These are phyloP conservation scores for Desmodus rotundus DNA, from an alignment of 2,113 vertebrate genomes.

Conservation along the genomic window DNA sequence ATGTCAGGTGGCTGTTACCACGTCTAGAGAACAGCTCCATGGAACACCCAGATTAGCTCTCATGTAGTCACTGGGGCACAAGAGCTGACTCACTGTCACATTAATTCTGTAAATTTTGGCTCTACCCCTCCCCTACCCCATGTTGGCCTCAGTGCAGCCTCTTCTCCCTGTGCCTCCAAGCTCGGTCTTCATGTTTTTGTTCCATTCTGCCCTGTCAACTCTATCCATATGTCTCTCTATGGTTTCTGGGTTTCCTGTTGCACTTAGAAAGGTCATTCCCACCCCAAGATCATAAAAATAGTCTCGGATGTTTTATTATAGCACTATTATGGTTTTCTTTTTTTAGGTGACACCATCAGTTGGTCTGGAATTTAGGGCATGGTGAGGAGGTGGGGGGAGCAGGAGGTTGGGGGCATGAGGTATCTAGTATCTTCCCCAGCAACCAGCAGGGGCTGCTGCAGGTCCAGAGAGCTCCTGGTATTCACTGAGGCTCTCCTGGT, in stretches of 20 bases:
- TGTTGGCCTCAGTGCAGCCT: no score
- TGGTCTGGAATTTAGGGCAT: neutral
- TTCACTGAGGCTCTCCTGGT: no score
- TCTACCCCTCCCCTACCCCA: neutral
- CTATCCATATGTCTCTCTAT: neutral
- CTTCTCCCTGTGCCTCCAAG: neutral
- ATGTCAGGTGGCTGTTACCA: neutral
- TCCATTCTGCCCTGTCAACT: neutral
- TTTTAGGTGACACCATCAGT: neutral
- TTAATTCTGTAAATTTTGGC: neutral
- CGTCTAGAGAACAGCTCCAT: neutral
- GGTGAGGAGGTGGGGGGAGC: neutral
- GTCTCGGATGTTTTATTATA: neutral
- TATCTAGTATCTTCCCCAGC: fast-evolving
- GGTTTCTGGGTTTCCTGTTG: neutral
- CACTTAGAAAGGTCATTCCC: neutral
- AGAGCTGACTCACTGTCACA: neutral
- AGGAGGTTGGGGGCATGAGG: neutral
- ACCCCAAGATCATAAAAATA: conserved; percentile 4
- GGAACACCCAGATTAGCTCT: neutral
- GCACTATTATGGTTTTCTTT: neutral
- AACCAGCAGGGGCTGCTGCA: neutral
- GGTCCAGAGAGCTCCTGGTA: neutral
- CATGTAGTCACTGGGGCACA: no score
- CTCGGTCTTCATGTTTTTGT: neutral